Base-by-base conservation (phyloP, 2,888 invertebrate species). In the Mayetiola destructor region DNA sequence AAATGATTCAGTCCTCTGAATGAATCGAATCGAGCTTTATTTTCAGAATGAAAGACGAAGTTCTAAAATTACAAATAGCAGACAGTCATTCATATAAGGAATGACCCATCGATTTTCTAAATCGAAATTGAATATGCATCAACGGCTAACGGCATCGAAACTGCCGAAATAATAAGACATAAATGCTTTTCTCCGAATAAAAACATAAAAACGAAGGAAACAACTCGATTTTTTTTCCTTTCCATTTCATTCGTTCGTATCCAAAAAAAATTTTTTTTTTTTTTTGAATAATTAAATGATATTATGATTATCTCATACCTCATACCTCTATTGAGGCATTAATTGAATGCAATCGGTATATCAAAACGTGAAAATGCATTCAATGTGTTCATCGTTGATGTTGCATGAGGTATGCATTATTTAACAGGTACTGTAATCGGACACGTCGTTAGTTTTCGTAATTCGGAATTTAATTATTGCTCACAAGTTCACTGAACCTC, bases 51-150 rank as follows among this genome's bases (percentile, higher is more conserved):
- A n/a, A n/a, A n/a, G n/a, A n/a, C n/a, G n/a, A n/a, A n/a, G n/a
- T n/a, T n/a, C n/a, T n/a, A n/a, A n/a, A n/a, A n/a, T n/a, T n/a
- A n/a, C n/a, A n/a, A n/a, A n/a, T n/a, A n/a, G n/a, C n/a, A n/a
- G n/a, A n/a, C n/a, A n/a, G n/a, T n/a, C n/a, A n/a, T n/a, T n/a
- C n/a, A n/a, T n/a, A n/a, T n/a, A n/a, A n/a, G n/a, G n/a, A 48
- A 48, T 48, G 27, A 27, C 27, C n/a, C n/a, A 16, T 16, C 48
- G 27, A n/a, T 48, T 27, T n/a, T n/a, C 8, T n/a, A 14, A 2
- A 48, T 3, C 14, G 27, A 27, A 16, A 48, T 48, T 48, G 48
- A 48, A 27, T 48, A 48, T 48, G 48, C 48, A 48, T 48, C 48
- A 48, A n/a, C n/a, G n/a, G n/a, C n/a, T 27, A 48, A 6, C 48